Evolutionary conservation across 2,888 invertebrate genomes (phyloP).

Genomic region (Cyrtodaria siliqua): DNA sequence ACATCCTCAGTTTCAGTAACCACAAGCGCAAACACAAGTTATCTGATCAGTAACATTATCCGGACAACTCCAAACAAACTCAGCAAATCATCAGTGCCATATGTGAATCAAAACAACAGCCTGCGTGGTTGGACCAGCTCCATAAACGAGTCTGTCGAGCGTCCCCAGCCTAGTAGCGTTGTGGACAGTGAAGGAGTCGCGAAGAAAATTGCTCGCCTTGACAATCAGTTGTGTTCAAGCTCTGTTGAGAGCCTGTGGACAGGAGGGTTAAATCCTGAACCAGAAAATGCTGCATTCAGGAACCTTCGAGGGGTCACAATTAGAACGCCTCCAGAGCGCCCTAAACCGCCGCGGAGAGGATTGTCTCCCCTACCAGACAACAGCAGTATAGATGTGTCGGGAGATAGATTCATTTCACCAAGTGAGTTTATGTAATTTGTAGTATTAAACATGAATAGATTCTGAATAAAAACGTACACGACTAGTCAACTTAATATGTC

Average conservation of each 20-base stretch:
- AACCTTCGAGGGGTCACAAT: constrained; percentile 25
- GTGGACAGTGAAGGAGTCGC: constrained; percentile 64
- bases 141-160: constrained; percentile 55
- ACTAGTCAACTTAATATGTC: too few relatives aligned
- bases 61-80: constrained; percentile 45
- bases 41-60: constrained; percentile 52
- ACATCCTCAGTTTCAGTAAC: constrained; percentile 12
- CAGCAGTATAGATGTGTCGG: constrained; percentile 33
- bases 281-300: constrained; percentile 4
- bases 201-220: constrained; percentile 62
- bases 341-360: constrained; percentile 53
- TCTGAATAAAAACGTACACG: too few relatives aligned
- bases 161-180: constrained; percentile 58
- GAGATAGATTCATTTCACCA: constrained; percentile 43
- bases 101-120: constrained; percentile 11
- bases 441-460: too few relatives aligned
- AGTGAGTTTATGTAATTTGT: too few relatives aligned
- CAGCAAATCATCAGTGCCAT: constrained; percentile 13
- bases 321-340: constrained; percentile 59
- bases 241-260: constrained; percentile 43
- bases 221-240: constrained; percentile 35
- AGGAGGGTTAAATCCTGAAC: background rate
- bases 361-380: constrained; percentile 47
- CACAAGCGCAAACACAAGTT: constrained; percentile 45
- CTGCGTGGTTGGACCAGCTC: constrained; percentile 35